Base-by-base conservation (phyloP, 2,797 vertebrate genomes). In the Phoebastria nigripes region DNA sequence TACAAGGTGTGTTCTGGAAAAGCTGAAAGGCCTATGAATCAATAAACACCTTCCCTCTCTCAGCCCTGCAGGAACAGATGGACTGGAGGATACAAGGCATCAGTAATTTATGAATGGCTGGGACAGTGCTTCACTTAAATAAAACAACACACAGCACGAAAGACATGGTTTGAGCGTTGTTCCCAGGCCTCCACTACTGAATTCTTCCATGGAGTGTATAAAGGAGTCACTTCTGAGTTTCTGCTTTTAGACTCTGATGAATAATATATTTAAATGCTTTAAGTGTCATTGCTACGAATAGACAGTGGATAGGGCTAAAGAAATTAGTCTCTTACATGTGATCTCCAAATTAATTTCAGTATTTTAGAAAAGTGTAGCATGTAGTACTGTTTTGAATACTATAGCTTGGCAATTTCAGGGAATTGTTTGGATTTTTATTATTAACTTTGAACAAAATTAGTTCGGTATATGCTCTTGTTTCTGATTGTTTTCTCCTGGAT, bases 101-200 rank as follows among this genome's bases (percentile, higher is more conserved):
- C 67, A 61, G 46, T 96, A 93, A 96, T 91, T 92, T 66, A 88
- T 93, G 74, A 94, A 82, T 63, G 33, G 49, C 37, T 82, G 74
- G 90, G 91, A 84, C 81, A 79, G 15, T 15, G 69, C 66, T 73
- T 46, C 55, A 65, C n/a, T 87, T 93, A 95, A 93, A 80, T 85
- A 94, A 94, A 91, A 94, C 78, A 95, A 92, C 74, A 83, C 26
- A 72, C 47, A 49, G 41, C 62, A 89, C 71, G 71, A 72, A 91
- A 95, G 37, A 16, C 20, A n/a, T 15, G 33, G 44, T 65, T 83
- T 94, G 73, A 67, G 65, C 58, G 89, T 65, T 76, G 55, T 80
- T 95, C 46, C 54, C 47, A 67, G 79, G 31, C 52, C 55, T 87
- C 25, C 39, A 18, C 73, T 78, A 44, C 65, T 81, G 59, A 93